Evolutionary conservation across 2,797 vertebrate species (phyloP), one percentile per base, ranked within the genome.

Genomic region (Chlorospingus semifuscus): DNA sequence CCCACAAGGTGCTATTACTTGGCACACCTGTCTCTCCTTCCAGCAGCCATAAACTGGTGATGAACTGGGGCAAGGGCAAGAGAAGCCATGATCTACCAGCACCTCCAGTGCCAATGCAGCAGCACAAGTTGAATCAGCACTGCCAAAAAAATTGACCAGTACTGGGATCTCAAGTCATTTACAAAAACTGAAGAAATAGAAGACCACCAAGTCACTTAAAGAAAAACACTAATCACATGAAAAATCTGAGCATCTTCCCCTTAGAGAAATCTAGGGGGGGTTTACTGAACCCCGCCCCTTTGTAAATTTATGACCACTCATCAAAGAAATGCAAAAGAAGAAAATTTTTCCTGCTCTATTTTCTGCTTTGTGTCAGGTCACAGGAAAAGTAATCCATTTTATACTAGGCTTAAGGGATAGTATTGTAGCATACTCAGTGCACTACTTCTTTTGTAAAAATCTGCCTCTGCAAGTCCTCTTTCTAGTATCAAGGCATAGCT

Each of bases 21-120:
- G 85, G 83, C 91, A 90, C 89, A 64, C 77, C 52, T 70, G 56
- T 76, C 83, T 42, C 66, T 87, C 81, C 83, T 84, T 76, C 75
- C 52, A 95, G 92, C 81, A 80, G 85, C 80, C 59, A 46, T 3
- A 20, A 66, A 72, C 66, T 30, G 59, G 84, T 29, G 39, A 89
- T 59, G 66, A 86, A 76, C 0, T 23, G 50, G 74, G 70, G 74
- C 49, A 66, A 87, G 66, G 68, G 41, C 69, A 84, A 63, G 53
- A 88, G 76, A 82, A 81, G 63, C 52, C 6, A 1, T 13, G 21
- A 44, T 23, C 36, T n/a, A 34, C 18, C 74, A 87, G 74, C 79
- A 71, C 27, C 52, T 64, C 27, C 39, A 74, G 57, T 36, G 75
- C 37, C 65, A 80, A 42, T 15, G 44, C 53, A 90, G 87, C 85